phyloP scores from a whole-genome alignment of 2,113 vertebrate species.

The Microtus pennsylvanicus region DNA sequence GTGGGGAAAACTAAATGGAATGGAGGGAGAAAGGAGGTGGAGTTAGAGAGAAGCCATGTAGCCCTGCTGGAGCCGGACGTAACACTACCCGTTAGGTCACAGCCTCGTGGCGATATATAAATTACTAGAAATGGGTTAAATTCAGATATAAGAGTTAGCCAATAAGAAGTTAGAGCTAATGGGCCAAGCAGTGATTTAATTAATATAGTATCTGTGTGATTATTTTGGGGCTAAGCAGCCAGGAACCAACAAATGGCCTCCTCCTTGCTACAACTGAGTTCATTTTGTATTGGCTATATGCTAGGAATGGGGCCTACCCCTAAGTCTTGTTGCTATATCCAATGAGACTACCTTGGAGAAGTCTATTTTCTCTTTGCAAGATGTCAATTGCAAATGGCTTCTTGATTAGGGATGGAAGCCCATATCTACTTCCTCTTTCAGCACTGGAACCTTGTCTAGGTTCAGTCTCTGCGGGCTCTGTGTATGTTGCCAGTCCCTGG shows the following conservation, averaged over 20 bases:
- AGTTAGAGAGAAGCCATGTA: too few species aligned
- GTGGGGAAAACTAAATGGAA: too few species aligned
- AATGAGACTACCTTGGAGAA: background rate
- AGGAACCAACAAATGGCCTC: too few species aligned
- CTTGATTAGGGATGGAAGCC: background rate
- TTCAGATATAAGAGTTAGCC: too few species aligned
- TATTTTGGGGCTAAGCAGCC: too few species aligned
- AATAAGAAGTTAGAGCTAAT: too few species aligned
- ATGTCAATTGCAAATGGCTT: background rate
- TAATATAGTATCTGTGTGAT: too few species aligned
- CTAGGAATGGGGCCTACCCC: background rate
- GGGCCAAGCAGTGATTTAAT: too few species aligned
- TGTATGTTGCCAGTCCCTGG: background rate
- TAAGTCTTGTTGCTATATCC: background rate
- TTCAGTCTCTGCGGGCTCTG: background rate
- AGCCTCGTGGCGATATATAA: too few species aligned
- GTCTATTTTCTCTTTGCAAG: background rate
- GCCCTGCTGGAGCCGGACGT: rapidly evolving
- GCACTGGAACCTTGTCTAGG: background rate
- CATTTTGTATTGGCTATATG: background rate
- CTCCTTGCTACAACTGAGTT: background rate
- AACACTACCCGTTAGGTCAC: too few species aligned
- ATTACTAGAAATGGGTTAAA: too few species aligned
- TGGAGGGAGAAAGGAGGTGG: too few species aligned
- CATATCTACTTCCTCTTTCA: background rate